Conservation (phyloP, 2,888 invertebrate genomes). For the Dichetophora obliterata region DNA sequence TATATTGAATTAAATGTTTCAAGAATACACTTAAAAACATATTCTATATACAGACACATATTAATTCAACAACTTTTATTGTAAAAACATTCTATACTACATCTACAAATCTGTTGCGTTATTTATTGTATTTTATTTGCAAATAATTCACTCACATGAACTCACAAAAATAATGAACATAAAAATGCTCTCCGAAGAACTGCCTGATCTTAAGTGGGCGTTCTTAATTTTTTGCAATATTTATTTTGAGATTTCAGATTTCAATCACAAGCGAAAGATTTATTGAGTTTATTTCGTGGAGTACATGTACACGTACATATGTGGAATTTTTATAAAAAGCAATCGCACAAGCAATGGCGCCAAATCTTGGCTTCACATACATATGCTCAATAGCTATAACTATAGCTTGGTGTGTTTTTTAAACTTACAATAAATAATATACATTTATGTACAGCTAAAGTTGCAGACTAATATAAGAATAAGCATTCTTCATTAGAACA, state of each 20-base stretch:
- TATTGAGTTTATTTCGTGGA: neutral
- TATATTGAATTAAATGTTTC: no score
- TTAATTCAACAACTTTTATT: neutral
- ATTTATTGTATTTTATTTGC: neutral
- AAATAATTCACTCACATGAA: neutral
- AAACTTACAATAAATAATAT: no score
- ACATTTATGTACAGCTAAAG: no score
- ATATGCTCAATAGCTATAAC: no score
- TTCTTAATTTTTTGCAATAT: slow-evolving; percentile 20
- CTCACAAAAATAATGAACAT: neutral
- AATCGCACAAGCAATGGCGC: no score
- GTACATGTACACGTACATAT: neutral
- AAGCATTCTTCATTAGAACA: no score
- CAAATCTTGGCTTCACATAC: no score
- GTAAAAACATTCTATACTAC: neutral
- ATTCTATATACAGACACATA: neutral
- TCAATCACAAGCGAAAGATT: slow-evolving; percentile 1
- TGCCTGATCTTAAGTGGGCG: slow-evolving; percentile 19
- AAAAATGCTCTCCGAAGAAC: neutral
- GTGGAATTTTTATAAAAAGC: neutral
- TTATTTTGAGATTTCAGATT: slow-evolving; percentile 13
- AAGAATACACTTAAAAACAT: no score
- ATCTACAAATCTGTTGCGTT: neutral
- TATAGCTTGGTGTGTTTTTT: no score
- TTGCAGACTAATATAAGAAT: no score